Percentiles rank a stretch among this genome's conserved stretches.
Conservation (phyloP, 2,888 invertebrate species). For the Flexamia atlantica region DNA sequence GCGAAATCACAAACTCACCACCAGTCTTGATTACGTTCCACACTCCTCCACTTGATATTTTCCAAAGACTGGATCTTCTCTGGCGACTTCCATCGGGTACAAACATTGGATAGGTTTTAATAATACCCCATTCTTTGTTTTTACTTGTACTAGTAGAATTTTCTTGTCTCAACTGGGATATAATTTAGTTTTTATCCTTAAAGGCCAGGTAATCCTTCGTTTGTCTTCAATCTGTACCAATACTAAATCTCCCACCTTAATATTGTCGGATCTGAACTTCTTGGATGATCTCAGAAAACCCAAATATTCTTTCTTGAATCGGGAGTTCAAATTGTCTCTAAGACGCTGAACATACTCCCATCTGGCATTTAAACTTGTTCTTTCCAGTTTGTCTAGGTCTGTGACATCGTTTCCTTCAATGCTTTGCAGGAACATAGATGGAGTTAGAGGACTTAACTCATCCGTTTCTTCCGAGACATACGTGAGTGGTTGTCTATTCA, state of each 20-base stretch:
- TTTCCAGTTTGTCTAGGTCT: neutral
- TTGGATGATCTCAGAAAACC: slow-evolving; percentile 3
- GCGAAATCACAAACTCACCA: too few relatives aligned
- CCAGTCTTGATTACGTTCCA: too few relatives aligned
- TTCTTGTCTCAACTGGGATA: neutral
- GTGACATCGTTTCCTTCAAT: neutral
- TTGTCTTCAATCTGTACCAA: neutral
- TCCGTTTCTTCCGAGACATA: neutral
- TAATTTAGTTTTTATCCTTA: neutral
- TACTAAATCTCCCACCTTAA: neutral
- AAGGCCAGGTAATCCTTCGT: neutral
- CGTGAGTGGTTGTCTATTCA: slow-evolving; percentile 12
- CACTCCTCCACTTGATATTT: too few relatives aligned
- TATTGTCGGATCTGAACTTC: neutral
- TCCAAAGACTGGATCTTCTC: too few relatives aligned
- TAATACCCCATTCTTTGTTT: neutral
- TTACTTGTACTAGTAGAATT: neutral
- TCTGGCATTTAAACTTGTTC: too few relatives aligned
- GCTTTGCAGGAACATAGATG: slow-evolving; percentile 24
- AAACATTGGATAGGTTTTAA: neutral
- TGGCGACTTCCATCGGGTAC: too few relatives aligned
- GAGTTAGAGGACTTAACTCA: slow-evolving; percentile 52
- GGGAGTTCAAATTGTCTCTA: neutral
- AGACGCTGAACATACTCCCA: neutral
- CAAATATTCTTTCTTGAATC: neutral